Evolutionary conservation across 2,888 invertebrate genomes (phyloP), one percentile per base, ranked within the genome.

Genomic region (Clivina fossor): DNA sequence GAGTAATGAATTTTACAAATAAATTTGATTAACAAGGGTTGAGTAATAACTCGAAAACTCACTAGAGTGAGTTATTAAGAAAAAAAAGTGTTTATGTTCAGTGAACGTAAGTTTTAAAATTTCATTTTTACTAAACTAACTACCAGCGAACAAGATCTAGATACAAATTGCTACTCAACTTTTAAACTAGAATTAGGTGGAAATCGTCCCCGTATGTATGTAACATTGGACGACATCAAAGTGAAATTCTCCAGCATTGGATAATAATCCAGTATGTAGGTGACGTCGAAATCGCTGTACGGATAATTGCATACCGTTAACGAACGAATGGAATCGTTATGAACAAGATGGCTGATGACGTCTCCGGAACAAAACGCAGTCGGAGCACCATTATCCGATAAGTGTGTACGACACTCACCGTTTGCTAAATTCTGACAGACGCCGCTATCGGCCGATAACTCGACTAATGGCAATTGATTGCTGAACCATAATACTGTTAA

Each of bases 241-340:
- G 49, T 49, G 26, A 49, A 49, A 7, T 13, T 37, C 24, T 49
- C 49, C 38, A 49, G 49, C 2, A 37, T 26, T 5, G 49, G 49
- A 18, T 26, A 49, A 2, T 13, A 11, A 4, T 11, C 5, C 4
- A 40, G 16, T 1, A 40, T 16, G 19, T 40, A 9, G 5, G 40
- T 40, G 2, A 40, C 40, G 4, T 40, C 40, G 19, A 49, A 38
- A 4, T 16, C 26, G 15, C 24, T 38, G 11, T 38, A 13, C 15
- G 22, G 20, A 19, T 51, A 51, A 18, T 43, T 43, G 33, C 51
- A 51, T 1, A 51, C 8, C n/a, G 51, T 51, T 20, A 51, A 26
- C 4, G 37, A 18, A 3, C 33, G 41, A 7, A 28, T n/a, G 4
- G 9, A 13, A 7, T 8, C 33, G 7, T 9, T 32, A 2, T 11